phyloP scores from a whole-genome alignment of 1,140 invertebrate genomes.

The Formica selysi region DNA sequence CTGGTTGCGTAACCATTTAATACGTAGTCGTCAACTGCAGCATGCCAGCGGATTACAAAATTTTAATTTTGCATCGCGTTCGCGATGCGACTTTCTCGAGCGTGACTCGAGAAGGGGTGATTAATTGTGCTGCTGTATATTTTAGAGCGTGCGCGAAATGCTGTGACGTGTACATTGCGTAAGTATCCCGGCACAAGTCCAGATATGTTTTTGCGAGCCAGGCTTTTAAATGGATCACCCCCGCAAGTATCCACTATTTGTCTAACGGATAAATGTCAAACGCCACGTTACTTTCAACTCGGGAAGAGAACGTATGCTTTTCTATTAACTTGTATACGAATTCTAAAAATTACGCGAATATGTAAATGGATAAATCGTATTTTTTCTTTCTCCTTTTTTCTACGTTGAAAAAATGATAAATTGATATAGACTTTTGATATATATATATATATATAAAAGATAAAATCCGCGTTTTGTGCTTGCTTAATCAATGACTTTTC shows the following conservation, averaged over 20 bases:
- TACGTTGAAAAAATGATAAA: neutral
- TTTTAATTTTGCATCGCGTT: conserved; percentile 43
- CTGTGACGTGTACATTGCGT: neutral
- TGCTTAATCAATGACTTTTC: conserved; percentile 35
- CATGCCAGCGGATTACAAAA: conserved; percentile 33
- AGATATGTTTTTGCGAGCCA: conserved; percentile 1
- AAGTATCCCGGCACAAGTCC: neutral
- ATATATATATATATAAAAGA: neutral
- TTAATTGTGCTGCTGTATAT: neutral
- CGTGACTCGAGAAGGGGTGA: conserved; percentile 13
- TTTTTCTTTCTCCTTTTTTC: neutral
- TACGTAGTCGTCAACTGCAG: conserved; percentile 24
- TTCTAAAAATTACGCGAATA: neutral
- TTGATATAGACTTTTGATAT: neutral
- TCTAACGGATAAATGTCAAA: neutral
- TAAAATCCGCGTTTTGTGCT: neutral
- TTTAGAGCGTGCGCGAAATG: neutral
- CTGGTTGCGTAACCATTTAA: conserved; percentile 39
- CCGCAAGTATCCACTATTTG: neutral
- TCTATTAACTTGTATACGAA: neutral
- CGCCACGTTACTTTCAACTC: neutral
- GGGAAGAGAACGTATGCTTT: neutral
- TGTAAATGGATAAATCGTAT: neutral
- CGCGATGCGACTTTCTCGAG: conserved; percentile 23
- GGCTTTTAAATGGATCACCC: conserved; percentile 37